These are phyloP conservation scores for Teleiodes luculella DNA, from an alignment of 2,888 invertebrate species.

Conservation along the genomic window DNA sequence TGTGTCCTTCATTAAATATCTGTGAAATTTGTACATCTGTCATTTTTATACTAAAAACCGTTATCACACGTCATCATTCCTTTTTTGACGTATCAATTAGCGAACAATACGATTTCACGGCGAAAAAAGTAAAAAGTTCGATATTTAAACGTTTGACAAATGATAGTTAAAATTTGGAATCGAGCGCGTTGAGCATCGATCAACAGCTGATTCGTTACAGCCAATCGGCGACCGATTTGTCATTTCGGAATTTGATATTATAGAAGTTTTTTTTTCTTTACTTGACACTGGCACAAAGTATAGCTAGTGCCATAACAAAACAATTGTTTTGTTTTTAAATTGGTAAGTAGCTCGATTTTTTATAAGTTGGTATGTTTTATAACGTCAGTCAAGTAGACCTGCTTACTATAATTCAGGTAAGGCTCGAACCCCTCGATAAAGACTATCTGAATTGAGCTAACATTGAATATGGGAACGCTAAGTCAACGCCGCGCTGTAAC, in stretches of 20 bases:
- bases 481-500: too few relatives aligned
- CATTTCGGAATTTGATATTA: constrained; percentile 28
- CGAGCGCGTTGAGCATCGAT: constrained; percentile 27
- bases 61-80: constrained; percentile 1
- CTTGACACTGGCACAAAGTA: too few relatives aligned
- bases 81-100: constrained; percentile 8
- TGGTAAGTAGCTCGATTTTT: too few relatives aligned
- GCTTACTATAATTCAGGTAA: too few relatives aligned
- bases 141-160: constrained; percentile 32
- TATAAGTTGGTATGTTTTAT: too few relatives aligned
- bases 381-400: too few relatives aligned
- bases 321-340: too few relatives aligned
- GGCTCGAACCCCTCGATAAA: too few relatives aligned
- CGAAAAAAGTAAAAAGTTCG: constrained; percentile 11
- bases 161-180: constrained; percentile 27
- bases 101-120: constrained; percentile 6
- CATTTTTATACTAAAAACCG: not conserved
- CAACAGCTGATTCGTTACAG: constrained; percentile 43
- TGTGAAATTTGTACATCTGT: not conserved
- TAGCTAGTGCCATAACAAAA: too few relatives aligned
- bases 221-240: constrained; percentile 36
- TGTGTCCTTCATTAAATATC: too few relatives aligned
- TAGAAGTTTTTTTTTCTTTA: not conserved
- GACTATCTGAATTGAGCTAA: too few relatives aligned
- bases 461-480: too few relatives aligned